Evolutionary conservation across 1,140 invertebrate species (phyloP).

Genomic region (Berghia stephanieae): DNA sequence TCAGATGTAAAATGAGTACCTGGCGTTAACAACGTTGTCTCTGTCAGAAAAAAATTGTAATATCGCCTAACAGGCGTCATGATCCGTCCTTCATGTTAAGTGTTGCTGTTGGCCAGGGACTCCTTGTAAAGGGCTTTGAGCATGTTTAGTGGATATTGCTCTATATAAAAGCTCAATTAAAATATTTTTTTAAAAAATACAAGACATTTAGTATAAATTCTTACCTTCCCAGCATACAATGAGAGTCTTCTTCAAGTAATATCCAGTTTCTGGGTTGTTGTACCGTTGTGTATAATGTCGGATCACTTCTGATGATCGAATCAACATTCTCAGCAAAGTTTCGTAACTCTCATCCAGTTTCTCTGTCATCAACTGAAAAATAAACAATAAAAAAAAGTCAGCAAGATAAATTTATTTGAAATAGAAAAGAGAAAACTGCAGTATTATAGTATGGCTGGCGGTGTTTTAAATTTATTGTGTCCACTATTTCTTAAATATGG

Average conservation of each 20-base stretch:
- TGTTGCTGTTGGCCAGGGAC: too few species aligned
- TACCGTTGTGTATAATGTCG: constrained; percentile 68
- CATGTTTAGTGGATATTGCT: too few species aligned
- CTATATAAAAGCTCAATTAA: too few species aligned
- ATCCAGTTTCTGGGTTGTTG: constrained; percentile 67
- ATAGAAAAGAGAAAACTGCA: background rate
- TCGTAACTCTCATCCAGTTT: constrained; percentile 40
- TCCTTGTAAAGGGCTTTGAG: too few species aligned
- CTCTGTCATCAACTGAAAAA: constrained; percentile 32
- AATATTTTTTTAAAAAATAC: too few species aligned
- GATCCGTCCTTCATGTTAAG: too few species aligned
- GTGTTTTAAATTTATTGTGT: too few species aligned
- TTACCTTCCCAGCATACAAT: constrained; percentile 42
- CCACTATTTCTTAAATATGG: too few species aligned
- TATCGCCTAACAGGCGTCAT: too few species aligned
- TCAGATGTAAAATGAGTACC: too few species aligned
- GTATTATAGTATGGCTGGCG: too few species aligned
- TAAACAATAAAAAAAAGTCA: background rate
- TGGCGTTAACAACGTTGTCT: too few species aligned
- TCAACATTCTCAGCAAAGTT: constrained; percentile 64
- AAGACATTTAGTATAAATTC: background rate
- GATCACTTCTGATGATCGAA: constrained; percentile 68
- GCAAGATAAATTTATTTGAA: background rate
- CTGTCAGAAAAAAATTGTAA: constrained; percentile 6
- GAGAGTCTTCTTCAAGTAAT: constrained; percentile 70